Evolutionary conservation across 2,113 vertebrate species (phyloP), one percentile per base, ranked within the genome.

Genomic region (Rynchops niger): DNA sequence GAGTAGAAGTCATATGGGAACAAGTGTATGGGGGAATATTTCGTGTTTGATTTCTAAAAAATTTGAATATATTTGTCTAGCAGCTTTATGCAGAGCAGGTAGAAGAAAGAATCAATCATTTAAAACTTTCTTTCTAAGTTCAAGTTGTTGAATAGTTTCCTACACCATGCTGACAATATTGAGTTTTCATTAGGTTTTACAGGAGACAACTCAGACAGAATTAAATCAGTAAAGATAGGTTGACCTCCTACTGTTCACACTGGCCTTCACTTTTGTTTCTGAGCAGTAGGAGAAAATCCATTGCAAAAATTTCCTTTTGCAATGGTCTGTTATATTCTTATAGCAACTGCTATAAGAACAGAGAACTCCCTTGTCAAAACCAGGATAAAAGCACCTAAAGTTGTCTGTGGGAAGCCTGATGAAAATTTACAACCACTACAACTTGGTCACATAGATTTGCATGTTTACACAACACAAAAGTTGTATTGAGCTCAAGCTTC

Each of bases 151-250:
- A 88, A 86, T 77, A 95, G 79, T 90, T 96, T 92, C 32, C 69
- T 42, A 92, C 36, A 88, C 23, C 94, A 82, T 92, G 88, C 82
- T 93, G 94, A 84, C 66, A 96, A 72, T 95, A 97, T 94, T 91
- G 96, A 94, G 65, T 96, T 97, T 93, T 92, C 94, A 96, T 95
- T 96, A 97, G 58, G 56, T 88, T 95, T 95, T 94, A 45, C 79
- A 91, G 90, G 92, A 94, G 49, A 77, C 65, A 86, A 50, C 74
- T 92, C 88, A 94, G 91, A 92, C 91, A 91, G 82, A 92, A 97
- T 95, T 95, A 94, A 94, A 95, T 92, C 88, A 94, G 69, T 66
- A 91, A 86, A 94, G 92, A 92, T 62, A 93, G 59, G 61, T 52
- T 89, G 94, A 93, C 77, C 42, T 87, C 93, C 93, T 73, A 49